Evolutionary conservation across 2,113 vertebrate genomes (phyloP).

Genomic region (Perccottus glenii): DNA sequence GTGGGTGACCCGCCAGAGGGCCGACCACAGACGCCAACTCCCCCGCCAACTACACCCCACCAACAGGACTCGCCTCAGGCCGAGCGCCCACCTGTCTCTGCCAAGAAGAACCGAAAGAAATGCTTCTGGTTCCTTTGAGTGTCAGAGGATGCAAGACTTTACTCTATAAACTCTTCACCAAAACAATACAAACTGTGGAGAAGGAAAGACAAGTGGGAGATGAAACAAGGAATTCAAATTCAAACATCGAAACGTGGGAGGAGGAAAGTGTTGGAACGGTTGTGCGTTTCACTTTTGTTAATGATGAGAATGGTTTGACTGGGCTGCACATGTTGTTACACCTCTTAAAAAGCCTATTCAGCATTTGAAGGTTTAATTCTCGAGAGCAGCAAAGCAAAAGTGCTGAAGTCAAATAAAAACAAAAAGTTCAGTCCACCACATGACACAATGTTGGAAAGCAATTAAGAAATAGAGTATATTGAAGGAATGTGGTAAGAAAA

Average conservation of each 20-base stretch:
- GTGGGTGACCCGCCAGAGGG: conserved; percentile 75
- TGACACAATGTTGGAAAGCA: conserved; percentile 59
- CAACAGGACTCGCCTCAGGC: conserved; percentile 73
- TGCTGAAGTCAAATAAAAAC: conserved; percentile 68
- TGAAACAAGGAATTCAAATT: conserved; percentile 37
- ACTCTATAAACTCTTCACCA: conserved; percentile 35
- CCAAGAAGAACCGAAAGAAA: conserved; percentile 80
- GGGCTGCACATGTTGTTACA: conserved; percentile 48
- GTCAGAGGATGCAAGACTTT: conserved; percentile 23
- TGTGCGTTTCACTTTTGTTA: conserved; percentile 22
- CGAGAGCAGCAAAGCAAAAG: conserved; percentile 54
- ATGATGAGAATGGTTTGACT: conserved; percentile 39
- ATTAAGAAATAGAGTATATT: conserved; percentile 65
- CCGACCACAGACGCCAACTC: conserved; percentile 62
- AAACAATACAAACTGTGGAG: conserved; percentile 24
- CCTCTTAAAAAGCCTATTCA: conserved; percentile 65
- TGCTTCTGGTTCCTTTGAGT: conserved; percentile 83
- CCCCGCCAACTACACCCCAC: conserved; percentile 57
- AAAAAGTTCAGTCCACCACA: conserved; percentile 54
- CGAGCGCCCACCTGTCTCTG: conserved; percentile 55
- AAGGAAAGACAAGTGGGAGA: conserved; percentile 15
- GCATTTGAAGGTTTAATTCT: conserved; percentile 54
- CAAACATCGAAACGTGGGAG: conserved; percentile 49
- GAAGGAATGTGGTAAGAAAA: conserved; percentile 13
- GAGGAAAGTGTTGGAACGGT: conserved; percentile 22